Base-by-base conservation (phyloP, 2,113 vertebrate species). In the Columba livia region DNA sequence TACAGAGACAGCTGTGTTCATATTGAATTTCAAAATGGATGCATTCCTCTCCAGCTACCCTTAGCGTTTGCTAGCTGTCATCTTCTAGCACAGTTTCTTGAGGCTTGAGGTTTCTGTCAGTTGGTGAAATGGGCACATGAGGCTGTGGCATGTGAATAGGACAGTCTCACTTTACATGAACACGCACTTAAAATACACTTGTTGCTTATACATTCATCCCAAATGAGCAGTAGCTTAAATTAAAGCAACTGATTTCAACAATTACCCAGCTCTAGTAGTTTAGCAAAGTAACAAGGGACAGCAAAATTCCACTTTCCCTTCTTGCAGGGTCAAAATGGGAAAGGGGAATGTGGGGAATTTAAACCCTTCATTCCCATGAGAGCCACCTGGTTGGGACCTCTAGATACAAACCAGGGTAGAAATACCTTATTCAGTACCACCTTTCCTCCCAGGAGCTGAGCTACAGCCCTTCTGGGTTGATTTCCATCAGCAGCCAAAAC, bases 341-440 rank as follows among this genome's bases (percentile, higher is more conserved):
- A 50, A 60, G 25, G 34, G 72, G 77, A 67, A 86, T 40, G 60
- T 53, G 32, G 18, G n/a, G 75, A 74, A 69, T 84, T 81, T 42
- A 90, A 85, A 51, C 15, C 42, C n/a, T 72, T 29, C 0, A 0
- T 40, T 75, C 57, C 56, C 1, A 0, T 9, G 21, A 38, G 2
- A n/a, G 10, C 56, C 12, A 51, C 11, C 34, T 78, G 34, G 21
- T 62, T 42, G 70, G 51, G 24, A 64, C 5, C 24, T n/a, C 29
- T 48, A 65, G 34, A 10, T 17, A n/a, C 36, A 83, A 65, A 48
- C 15, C 15, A 26, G 24, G 12, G 44, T 61, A 62, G n/a, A 71
- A 73, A 44, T 7, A 5, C 15, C 8, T 61, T 44, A 11, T 38
- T 58, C 18, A 50, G 42, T 7, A 18, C 5, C 26, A 23, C 11